Percentiles rank a stretch among this genome's conserved stretches.
Conservation (phyloP, 2,113 vertebrate species). For the Pollimyrus isidori region DNA sequence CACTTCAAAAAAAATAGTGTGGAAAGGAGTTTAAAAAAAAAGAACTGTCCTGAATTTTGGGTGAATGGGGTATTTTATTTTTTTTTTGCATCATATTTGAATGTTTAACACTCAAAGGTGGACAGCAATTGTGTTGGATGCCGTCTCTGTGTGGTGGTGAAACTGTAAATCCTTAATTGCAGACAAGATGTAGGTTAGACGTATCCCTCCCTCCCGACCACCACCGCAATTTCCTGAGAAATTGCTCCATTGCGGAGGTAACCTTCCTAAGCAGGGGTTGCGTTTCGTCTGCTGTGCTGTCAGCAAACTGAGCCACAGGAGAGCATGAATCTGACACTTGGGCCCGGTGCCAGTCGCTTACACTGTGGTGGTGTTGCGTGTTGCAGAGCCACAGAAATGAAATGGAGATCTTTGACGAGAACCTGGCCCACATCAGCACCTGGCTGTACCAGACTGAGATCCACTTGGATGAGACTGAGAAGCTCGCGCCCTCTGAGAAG, state of each 20-base stretch:
- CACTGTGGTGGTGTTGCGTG: background rate
- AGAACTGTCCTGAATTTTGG: background rate
- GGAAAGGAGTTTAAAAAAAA: background rate
- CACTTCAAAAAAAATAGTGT: background rate
- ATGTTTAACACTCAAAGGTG: background rate
- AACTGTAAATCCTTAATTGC: background rate
- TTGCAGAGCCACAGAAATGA: constrained; percentile 83
- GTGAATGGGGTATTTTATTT: background rate
- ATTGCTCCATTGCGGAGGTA: background rate
- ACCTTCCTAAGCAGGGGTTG: background rate
- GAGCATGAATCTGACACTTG: background rate
- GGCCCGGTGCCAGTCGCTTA: background rate
- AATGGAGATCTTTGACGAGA: constrained; percentile 91
- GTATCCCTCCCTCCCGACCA: background rate
- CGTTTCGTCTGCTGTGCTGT: background rate
- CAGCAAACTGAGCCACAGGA: background rate
- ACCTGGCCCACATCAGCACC: constrained; percentile 94
- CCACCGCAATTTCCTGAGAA: background rate
- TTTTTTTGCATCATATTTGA: background rate
- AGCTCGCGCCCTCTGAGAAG: constrained; percentile 68
- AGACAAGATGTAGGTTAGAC: background rate
- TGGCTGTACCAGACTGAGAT: constrained; percentile 97
- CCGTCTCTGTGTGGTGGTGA: background rate
- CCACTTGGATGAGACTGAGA: constrained; percentile 85
- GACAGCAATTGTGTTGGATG: background rate